Evolutionary conservation across 2,888 invertebrate genomes (phyloP).

Genomic region (Bombylius discolor): DNA sequence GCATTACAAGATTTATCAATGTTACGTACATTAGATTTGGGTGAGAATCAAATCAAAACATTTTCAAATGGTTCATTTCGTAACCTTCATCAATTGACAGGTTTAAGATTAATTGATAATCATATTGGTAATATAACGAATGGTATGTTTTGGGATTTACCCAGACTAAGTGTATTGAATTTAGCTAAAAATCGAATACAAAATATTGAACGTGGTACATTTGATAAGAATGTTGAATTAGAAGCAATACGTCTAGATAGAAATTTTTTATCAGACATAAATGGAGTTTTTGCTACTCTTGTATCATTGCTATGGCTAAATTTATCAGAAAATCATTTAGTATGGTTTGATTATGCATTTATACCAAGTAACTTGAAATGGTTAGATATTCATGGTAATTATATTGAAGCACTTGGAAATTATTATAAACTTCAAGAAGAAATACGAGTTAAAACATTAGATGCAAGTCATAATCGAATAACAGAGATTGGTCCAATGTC

Average conservation of each 20-base stretch:
- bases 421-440: slow-evolving; percentile 76
- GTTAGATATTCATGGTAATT: slow-evolving; percentile 84
- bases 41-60: slow-evolving; percentile 77
- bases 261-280: slow-evolving; percentile 77
- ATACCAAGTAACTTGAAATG: slow-evolving; percentile 80
- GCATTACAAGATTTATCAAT: slow-evolving; percentile 70
- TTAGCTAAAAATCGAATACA: slow-evolving; percentile 82
- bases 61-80: slow-evolving; percentile 73
- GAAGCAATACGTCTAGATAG: slow-evolving; percentile 80
- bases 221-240: slow-evolving; percentile 65
- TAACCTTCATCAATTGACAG: slow-evolving; percentile 74
- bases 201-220: slow-evolving; percentile 71
- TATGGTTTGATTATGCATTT: slow-evolving; percentile 88
- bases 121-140: slow-evolving; percentile 72
- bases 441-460: slow-evolving; percentile 73
- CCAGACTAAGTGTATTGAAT: slow-evolving; percentile 73
- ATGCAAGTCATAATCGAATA: slow-evolving; percentile 81
- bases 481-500: slow-evolving; percentile 67
- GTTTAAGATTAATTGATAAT: slow-evolving; percentile 79
- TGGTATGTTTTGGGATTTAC: slow-evolving; percentile 79
- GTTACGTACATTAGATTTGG: slow-evolving; percentile 76
- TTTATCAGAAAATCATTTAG: slow-evolving; percentile 79
- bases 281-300: slow-evolving; percentile 76
- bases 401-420: slow-evolving; percentile 75
- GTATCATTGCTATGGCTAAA: slow-evolving; percentile 76